These are phyloP conservation scores for Crypturellus tataupa DNA, from an alignment of 2,797 vertebrate species.

Conservation along the genomic window DNA sequence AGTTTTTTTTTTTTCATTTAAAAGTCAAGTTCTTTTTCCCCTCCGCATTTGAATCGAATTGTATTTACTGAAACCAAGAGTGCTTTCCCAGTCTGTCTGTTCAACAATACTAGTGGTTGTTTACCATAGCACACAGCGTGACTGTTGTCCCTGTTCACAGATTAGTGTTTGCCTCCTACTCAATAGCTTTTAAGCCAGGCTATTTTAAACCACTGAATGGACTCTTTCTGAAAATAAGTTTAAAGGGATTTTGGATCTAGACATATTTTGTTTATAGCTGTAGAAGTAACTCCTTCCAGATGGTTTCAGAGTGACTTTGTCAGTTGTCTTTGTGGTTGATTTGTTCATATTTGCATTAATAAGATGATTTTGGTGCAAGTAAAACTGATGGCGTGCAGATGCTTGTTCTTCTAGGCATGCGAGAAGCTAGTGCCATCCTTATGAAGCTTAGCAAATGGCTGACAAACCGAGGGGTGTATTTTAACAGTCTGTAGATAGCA, in stretches of 20 bases:
- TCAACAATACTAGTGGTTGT: background rate
- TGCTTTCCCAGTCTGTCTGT: background rate
- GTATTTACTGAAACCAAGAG: background rate
- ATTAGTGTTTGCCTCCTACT: background rate
- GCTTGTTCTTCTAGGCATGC: rapidly evolving
- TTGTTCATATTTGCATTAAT: background rate
- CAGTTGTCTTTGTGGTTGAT: background rate
- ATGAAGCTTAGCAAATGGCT: rapidly evolving
- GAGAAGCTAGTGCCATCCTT: background rate
- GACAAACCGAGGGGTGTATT: background rate
- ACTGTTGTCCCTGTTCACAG: background rate
- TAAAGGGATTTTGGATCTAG: background rate
- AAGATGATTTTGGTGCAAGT: background rate
- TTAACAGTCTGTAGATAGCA: background rate
- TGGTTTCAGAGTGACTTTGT: conserved; percentile 12
- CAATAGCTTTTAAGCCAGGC: background rate
- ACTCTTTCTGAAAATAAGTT: background rate
- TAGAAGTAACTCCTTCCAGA: conserved; percentile 6
- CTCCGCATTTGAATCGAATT: background rate
- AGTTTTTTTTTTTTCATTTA: background rate
- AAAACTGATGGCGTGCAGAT: background rate
- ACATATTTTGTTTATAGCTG: background rate
- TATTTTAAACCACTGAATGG: background rate
- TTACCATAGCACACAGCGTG: background rate
- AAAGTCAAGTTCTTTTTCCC: background rate